Base-by-base conservation (phyloP, 1,140 invertebrate genomes). In the Zeugodacus cucurbitae region DNA sequence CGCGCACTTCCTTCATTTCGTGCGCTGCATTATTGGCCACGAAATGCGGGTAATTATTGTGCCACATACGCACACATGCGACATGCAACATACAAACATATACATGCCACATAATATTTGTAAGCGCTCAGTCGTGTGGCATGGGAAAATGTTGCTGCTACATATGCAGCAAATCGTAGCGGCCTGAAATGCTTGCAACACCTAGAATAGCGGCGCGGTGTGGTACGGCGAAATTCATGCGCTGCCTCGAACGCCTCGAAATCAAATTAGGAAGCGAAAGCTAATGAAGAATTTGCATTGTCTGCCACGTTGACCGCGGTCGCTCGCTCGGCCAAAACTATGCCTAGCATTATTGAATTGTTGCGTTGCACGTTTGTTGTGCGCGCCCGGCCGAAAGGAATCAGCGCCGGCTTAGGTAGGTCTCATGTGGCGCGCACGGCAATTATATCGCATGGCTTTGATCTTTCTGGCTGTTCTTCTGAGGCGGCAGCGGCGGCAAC, bases 271-370 rank as follows among this genome's bases (percentile, higher is more conserved):
- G 86, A 87, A 64, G 34, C 67, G 67, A 87, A 87, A 59, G 34
- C 62, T 87, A 87, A 87, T 87, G 62, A 87, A 86, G 85, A 86
- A 87, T 87, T 87, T 87, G 58, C 87, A 87, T 87, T 87, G 87
- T 87, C 37, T 70, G 17, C 57, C 17, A 29, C 44, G 4, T 22
- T 57, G 22, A 41, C 82, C 44, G 54, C 44, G 11, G n/a, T n/a
- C n/a, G n/a, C n/a, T n/a, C n/a, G n/a, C n/a, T 54, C 48, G 74
- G 74, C 20, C 44, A 26, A 26, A 62, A n/a, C 22, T 26, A n/a
- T 62, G 58, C 58, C 22, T 62, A 74, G 29, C 57, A 86, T 86
- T 86, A 86, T 86, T 86, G 85, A 86, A 86, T 59, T 86, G 85
- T 59, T 86, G 85, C 85, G 85, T 86, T 86, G 85, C 85, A 86